phyloP scores from a whole-genome alignment of 2,113 vertebrate genomes.

The Astur gentilis region DNA sequence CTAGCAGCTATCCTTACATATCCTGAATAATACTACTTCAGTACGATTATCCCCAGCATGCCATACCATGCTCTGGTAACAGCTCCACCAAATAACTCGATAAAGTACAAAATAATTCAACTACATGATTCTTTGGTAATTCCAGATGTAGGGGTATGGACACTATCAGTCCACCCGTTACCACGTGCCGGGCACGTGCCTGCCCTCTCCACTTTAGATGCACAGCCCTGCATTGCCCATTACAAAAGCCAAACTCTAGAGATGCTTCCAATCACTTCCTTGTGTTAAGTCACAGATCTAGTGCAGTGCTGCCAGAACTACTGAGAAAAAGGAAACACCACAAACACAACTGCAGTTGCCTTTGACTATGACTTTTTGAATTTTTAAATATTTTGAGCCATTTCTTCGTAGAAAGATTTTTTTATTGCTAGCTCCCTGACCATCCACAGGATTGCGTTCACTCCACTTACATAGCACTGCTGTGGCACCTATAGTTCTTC shows the following conservation, averaged over 20 bases:
- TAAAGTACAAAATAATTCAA: not conserved
- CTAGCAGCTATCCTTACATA: not conserved
- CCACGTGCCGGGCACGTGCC: accelerated
- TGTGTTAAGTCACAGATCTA: not conserved
- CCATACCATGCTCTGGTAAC: not conserved
- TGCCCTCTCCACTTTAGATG: not conserved
- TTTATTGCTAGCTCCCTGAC: not conserved
- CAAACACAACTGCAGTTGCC: not conserved
- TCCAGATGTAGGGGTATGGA: not conserved
- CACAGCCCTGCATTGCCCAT: not conserved
- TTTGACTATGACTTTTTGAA: not conserved
- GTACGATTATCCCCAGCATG: not conserved
- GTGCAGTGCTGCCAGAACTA: not conserved
- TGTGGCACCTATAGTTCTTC: not conserved
- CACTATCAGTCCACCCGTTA: not conserved
- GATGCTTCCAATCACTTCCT: not conserved
- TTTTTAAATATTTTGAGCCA: not conserved
- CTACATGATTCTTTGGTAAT: not conserved
- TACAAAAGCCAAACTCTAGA: not conserved
- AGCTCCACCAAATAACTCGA: not conserved
- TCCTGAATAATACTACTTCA: not conserved
- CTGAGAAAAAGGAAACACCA: not conserved
- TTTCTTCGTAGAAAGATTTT: not conserved
- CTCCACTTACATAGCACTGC: not conserved
- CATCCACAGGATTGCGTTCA: not conserved